A percentile compares a stretch with the other conserved stretches of the same genome.
Evolutionary conservation across 2,888 invertebrate species (phyloP).

Genomic region (Sarcophaga subvicina): DNA sequence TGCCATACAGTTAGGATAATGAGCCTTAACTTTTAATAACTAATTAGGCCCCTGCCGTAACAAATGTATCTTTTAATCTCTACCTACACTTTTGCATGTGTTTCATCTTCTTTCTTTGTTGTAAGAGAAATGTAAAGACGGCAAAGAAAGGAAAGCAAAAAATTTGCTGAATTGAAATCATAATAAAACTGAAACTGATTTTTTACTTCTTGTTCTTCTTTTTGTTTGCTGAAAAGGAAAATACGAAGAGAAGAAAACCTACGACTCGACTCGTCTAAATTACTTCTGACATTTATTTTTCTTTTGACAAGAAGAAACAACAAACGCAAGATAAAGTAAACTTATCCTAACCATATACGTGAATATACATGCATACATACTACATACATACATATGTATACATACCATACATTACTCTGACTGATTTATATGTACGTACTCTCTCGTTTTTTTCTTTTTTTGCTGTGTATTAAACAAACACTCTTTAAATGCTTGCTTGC

Average conservation of each 20-base stretch:
- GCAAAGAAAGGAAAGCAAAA: background rate
- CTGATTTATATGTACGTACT: background rate
- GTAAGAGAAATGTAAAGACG: background rate
- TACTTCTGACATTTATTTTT: constrained; percentile 25
- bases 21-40: constrained; percentile 25
- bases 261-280: constrained; percentile 6
- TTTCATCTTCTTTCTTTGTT: background rate
- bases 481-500: constrained; percentile 34
- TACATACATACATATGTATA: background rate
- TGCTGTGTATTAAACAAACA: constrained; percentile 23
- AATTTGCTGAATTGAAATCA: background rate
- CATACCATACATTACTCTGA: background rate
- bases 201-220: background rate
- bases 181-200: background rate
- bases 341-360: background rate
- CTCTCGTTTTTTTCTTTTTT: constrained; percentile 12
- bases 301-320: constrained; percentile 1
- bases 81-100: background rate
- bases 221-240: background rate
- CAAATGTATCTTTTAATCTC: background rate
- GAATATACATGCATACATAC: background rate
- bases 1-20: background rate
- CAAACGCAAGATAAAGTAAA: background rate
- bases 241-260: background rate
- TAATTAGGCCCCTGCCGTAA: background rate